phyloP scores from a whole-genome alignment of 2,888 invertebrate genomes.

The Chymomyza procnemis region DNA sequence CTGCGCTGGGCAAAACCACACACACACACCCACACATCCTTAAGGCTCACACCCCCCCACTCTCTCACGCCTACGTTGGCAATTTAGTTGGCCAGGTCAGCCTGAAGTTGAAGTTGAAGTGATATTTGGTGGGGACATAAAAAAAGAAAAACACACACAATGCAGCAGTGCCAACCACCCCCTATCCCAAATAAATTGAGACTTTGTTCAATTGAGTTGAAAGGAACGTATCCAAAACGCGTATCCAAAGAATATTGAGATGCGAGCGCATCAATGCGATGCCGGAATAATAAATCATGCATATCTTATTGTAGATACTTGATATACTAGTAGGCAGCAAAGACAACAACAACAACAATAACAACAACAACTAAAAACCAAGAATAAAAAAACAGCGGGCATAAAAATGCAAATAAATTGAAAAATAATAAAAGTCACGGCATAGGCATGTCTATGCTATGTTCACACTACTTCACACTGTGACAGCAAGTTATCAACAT shows the following conservation, averaged over 20 bases:
- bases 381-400: no score
- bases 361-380: no score
- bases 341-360: background rate
- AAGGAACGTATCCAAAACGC: background rate
- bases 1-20: background rate
- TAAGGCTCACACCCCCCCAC: background rate
- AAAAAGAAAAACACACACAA: background rate
- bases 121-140: background rate
- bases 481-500: no score
- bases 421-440: slow-evolving; percentile 59
- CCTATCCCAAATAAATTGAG: background rate
- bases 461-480: no score
- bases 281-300: slow-evolving; percentile 42
- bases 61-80: background rate
- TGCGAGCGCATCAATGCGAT: slow-evolving; percentile 5
- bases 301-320: slow-evolving; percentile 21
- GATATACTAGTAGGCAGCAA: background rate
- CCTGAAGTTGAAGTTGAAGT: background rate
- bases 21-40: background rate
- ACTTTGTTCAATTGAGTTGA: background rate
- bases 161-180: background rate
- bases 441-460: slow-evolving; percentile 18
- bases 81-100: background rate
- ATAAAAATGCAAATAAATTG: slow-evolving; percentile 63
- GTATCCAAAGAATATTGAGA: background rate